Evolutionary conservation across 2,113 vertebrate species (phyloP).

Genomic region (Xerus inauris): DNA sequence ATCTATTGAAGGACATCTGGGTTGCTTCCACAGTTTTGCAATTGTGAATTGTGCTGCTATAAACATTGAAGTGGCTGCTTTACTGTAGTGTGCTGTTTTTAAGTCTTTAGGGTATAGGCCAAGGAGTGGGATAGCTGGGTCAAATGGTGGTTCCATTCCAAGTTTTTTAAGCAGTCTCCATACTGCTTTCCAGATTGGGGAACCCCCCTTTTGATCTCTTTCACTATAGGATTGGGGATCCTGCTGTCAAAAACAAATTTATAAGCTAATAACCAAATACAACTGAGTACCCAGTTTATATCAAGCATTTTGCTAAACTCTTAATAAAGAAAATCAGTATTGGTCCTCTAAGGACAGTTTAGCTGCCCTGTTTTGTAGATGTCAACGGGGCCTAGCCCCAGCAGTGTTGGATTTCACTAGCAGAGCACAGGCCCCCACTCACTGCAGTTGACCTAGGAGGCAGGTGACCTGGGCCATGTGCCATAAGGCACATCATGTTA

Average conservation of each 20-base stretch:
- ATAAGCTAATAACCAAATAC: conserved; percentile 6
- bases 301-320: conserved; percentile 13
- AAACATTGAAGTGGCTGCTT: no score
- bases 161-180: no score
- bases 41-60: no score
- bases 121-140: no score
- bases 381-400: background rate
- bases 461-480: background rate
- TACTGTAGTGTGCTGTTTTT: no score
- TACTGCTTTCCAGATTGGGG: no score
- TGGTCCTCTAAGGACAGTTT: background rate
- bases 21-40: no score
- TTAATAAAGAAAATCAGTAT: background rate
- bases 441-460: background rate
- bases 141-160: no score
- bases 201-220: background rate
- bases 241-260: conserved; percentile 1
- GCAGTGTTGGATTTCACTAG: background rate
- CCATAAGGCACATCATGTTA: background rate
- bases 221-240: background rate
- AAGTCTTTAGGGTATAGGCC: no score
- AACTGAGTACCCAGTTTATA: background rate
- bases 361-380: background rate
- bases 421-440: background rate
- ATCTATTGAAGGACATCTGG: no score